Conservation (phyloP, 2,888 invertebrate genomes). For the Eupithecia subumbrata region DNA sequence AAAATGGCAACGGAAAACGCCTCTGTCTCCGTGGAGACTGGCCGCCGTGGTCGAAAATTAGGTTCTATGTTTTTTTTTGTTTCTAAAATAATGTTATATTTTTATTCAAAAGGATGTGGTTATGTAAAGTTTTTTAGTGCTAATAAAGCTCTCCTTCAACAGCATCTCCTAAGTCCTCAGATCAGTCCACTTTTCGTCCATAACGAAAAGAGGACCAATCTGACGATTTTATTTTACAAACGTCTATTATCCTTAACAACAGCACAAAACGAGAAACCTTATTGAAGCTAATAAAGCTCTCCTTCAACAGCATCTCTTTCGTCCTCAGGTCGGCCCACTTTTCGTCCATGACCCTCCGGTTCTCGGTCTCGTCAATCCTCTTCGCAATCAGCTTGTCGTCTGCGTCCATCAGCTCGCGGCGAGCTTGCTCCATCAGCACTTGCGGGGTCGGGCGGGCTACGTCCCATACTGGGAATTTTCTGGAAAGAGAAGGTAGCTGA, state of each 20-base stretch:
- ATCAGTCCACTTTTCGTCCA: constrained; percentile 84
- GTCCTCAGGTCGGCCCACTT: constrained; percentile 83
- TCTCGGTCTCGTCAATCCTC: constrained; percentile 68
- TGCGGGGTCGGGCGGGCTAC: constrained; percentile 82
- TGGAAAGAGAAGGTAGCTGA: constrained; percentile 46
- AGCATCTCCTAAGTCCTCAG: constrained; percentile 79
- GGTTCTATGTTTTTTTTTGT: too few relatives aligned
- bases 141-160: constrained; percentile 84
- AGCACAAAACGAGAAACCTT: constrained; percentile 43
- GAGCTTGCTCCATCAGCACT: constrained; percentile 81
- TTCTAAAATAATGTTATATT: too few relatives aligned
- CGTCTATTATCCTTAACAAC: too few relatives aligned
- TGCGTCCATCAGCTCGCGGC: constrained; percentile 78
- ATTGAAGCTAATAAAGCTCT: constrained; percentile 86
- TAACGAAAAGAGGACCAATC: too few relatives aligned
- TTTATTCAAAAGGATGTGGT: too few relatives aligned
- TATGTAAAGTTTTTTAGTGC: too few relatives aligned
- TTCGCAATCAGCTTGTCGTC: constrained; percentile 77
- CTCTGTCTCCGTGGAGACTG: too few relatives aligned
- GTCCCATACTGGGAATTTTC: constrained; percentile 86
- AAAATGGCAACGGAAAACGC: too few relatives aligned
- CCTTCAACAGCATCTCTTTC: constrained; percentile 80
- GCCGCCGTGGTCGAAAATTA: too few relatives aligned
- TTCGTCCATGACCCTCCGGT: constrained; percentile 73
- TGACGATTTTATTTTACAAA: too few relatives aligned